Evolutionary conservation across 2,113 vertebrate genomes (phyloP).

Genomic region (Nerophis ophidion): DNA sequence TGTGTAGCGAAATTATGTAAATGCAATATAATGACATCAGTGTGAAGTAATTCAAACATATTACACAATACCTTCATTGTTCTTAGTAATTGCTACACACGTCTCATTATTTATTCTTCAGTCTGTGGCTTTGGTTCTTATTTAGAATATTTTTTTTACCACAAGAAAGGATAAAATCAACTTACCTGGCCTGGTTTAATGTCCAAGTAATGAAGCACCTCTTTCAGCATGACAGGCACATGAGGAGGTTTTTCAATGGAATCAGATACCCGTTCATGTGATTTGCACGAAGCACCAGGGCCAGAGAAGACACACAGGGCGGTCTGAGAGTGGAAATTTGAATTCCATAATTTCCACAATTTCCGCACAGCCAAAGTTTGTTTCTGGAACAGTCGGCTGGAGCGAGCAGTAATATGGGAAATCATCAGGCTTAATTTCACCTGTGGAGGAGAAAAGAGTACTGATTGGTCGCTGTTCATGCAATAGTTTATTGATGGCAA

Average conservation of each 20-base stretch:
- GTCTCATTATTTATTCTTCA: neutral
- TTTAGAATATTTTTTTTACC: neutral
- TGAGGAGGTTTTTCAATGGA: slow-evolving; percentile 44
- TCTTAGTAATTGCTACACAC: neutral
- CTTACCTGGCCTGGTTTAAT: slow-evolving; percentile 58
- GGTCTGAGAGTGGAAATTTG: slow-evolving; percentile 23
- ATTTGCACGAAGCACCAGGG: slow-evolving; percentile 7
- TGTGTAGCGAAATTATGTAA: too few species aligned
- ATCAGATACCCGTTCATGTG: slow-evolving; percentile 15
- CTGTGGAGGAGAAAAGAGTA: slow-evolving; percentile 21
- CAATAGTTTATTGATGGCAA: neutral
- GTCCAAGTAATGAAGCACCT: slow-evolving; percentile 61
- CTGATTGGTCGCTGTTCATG: neutral
- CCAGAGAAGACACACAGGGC: slow-evolving; percentile 23
- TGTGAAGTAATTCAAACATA: neutral
- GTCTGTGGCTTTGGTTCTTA: neutral
- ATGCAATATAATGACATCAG: neutral
- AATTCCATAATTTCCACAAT: slow-evolving; percentile 38
- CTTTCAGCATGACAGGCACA: slow-evolving; percentile 61
- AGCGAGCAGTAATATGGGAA: slow-evolving; percentile 13
- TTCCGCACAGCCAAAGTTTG: slow-evolving; percentile 16
- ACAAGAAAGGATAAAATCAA: slow-evolving; percentile 10
- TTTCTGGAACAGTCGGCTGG: slow-evolving; percentile 33
- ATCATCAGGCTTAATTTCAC: slow-evolving; percentile 29
- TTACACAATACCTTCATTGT: neutral